Evolutionary conservation across 2,888 invertebrate genomes (phyloP).

Genomic region (Trachelus stipa): DNA sequence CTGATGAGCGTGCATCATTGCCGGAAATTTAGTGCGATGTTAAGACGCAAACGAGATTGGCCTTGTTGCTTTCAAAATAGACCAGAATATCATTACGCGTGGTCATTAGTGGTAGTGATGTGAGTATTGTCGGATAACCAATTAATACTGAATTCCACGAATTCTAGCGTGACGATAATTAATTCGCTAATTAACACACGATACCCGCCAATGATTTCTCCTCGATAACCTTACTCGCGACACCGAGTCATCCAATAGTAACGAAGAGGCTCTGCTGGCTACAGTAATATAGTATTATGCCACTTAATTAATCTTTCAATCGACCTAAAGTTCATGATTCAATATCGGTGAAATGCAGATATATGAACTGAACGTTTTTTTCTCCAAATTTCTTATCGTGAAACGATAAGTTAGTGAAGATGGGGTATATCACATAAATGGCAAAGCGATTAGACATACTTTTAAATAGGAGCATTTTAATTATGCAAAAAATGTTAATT

Average conservation of each 20-base stretch:
- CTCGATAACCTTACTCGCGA: not conserved
- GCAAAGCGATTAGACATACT: not conserved
- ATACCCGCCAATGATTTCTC: not conserved
- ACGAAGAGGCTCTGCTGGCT: not conserved
- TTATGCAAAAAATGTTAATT: not conserved
- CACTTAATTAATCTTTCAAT: not conserved
- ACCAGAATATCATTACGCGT: not conserved
- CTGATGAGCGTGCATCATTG: not conserved
- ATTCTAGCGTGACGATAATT: not conserved
- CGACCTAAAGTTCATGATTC: not conserved
- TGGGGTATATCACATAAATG: not conserved
- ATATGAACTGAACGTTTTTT: not conserved
- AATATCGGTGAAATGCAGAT: not conserved
- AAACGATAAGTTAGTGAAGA: not conserved
- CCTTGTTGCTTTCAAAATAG: not conserved
- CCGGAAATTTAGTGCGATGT: not conserved
- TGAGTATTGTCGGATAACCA: not conserved
- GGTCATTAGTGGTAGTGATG: not conserved
- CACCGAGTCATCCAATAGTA: not conserved
- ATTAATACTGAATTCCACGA: not conserved
- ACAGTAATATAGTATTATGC: not conserved
- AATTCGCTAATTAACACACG: not conserved
- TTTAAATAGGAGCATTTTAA: not conserved
- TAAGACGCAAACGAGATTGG: not conserved
- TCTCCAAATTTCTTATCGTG: not conserved